These are phyloP conservation scores for Pandion haliaetus DNA, from an alignment of 2,113 vertebrate species.

Conservation along the genomic window DNA sequence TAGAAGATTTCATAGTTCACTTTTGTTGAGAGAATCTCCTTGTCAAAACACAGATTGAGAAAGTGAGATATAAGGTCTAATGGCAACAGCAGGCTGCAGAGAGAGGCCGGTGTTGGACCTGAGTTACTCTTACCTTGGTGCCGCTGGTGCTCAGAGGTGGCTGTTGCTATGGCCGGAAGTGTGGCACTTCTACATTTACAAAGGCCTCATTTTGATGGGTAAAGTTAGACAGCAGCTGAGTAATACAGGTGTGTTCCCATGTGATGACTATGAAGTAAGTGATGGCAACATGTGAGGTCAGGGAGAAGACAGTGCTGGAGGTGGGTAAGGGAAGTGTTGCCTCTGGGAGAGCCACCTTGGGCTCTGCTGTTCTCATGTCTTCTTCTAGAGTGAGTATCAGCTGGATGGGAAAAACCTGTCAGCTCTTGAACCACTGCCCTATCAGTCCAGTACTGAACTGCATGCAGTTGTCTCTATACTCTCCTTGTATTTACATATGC, in stretches of 20 bases:
- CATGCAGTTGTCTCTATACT: background rate
- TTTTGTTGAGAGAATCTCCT: background rate
- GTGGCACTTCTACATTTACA: background rate
- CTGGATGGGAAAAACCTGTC: background rate
- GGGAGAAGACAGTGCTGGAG: background rate
- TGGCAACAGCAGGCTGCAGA: background rate
- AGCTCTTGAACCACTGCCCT: background rate
- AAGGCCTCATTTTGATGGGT: background rate
- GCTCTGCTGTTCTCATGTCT: background rate
- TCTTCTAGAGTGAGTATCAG: background rate
- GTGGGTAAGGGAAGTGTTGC: background rate
- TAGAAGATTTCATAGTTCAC: background rate
- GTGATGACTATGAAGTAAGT: background rate
- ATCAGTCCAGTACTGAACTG: background rate
- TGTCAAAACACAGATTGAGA: background rate
- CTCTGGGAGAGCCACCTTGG: background rate
- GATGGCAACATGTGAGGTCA: background rate
- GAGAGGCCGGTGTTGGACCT: background rate
- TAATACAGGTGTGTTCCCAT: background rate
- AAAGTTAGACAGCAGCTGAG: background rate
- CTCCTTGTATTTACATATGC: background rate
- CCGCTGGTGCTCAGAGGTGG: background rate
- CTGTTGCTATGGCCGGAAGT: background rate
- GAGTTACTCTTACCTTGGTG: background rate
- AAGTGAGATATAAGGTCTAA: background rate